Conservation (phyloP, 2,797 vertebrate species). For the Botia almorhae region DNA sequence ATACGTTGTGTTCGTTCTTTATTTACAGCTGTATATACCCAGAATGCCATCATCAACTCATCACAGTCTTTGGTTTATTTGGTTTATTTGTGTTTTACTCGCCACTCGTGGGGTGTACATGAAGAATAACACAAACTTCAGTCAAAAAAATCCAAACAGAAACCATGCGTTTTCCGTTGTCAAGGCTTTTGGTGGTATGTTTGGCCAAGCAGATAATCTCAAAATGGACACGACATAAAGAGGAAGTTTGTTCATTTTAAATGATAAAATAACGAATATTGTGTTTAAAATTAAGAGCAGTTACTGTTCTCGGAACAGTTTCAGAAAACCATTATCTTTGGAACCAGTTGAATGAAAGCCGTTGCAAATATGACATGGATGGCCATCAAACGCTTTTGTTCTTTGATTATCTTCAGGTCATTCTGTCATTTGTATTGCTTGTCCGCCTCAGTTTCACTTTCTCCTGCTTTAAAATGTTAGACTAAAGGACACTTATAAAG, state of each 20-base stretch:
- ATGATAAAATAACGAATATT: too few relatives aligned
- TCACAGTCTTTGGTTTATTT: neutral
- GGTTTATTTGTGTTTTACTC: neutral
- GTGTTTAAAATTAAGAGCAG: too few relatives aligned
- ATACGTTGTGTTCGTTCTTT: constrained; percentile 10
- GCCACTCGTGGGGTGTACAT: neutral
- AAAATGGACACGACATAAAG: neutral
- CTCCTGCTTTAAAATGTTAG: constrained; percentile 42
- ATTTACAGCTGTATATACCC: too few relatives aligned
- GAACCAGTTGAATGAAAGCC: neutral
- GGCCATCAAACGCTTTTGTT: too few relatives aligned
- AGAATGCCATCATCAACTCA: neutral
- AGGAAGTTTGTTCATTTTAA: too few relatives aligned
- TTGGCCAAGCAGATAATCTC: neutral
- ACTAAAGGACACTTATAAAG: constrained; percentile 38
- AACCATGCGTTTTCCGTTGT: too few relatives aligned
- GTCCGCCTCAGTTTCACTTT: constrained; percentile 18
- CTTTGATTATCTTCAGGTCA: constrained; percentile 16
- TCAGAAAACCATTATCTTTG: neutral
- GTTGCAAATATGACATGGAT: neutral
- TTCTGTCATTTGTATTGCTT: constrained; percentile 11
- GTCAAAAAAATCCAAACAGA: too few relatives aligned
- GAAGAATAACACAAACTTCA: neutral
- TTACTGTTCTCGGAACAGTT: too few relatives aligned
- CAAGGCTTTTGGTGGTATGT: too few relatives aligned